Evolutionary conservation across 2,113 vertebrate genomes (phyloP), one percentile per base, ranked within the genome.

Genomic region (Loxodonta africana): DNA sequence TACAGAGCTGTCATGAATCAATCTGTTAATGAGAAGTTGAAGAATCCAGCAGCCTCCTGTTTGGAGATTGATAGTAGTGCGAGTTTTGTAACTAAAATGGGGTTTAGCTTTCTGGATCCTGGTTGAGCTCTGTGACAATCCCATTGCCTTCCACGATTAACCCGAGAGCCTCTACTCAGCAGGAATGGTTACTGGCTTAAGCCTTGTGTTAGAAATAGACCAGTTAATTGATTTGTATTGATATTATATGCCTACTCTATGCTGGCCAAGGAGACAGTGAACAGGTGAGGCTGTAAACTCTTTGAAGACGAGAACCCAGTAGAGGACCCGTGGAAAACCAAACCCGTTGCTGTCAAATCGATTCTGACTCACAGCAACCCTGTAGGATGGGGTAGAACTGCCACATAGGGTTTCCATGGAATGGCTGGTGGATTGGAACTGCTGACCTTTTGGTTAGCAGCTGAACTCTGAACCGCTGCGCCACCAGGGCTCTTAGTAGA

Each of bases 11-110:
- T 89, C 90, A 97, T 28, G 87, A 76, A 93, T 96, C 92, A 93
- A 65, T 97, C 94, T 97, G 41, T 93, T 83, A 85, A 44, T 85
- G 86, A 84, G 82, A 86, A 95, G 65, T 37, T 51, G n/a, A 94
- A 80, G 73, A 92, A 89, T n/a, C 87, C 82, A 82, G 14, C 76
- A 92, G 69, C 85, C 62, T 62, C 69, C 44, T 92, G 57, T 88
- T 65, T 78, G 60, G 63, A 15, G 92, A 81, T 28, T 95, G 62
- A 88, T 8, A 14, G 78, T 23, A 80, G 28, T 83, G 77, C 0
- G 8, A 87, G 5, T 96, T 96, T 96, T 87, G 12, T 82, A 71
- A 91, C 57, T 74, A 92, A 80, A 85, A 41, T 6, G 6, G 88
- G 5, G 2, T n/a, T 82, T 82, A 30, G 41, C 28, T 86, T 85